Base-by-base conservation (phyloP, 2,797 vertebrate species). In the Psittacula derbiana region DNA sequence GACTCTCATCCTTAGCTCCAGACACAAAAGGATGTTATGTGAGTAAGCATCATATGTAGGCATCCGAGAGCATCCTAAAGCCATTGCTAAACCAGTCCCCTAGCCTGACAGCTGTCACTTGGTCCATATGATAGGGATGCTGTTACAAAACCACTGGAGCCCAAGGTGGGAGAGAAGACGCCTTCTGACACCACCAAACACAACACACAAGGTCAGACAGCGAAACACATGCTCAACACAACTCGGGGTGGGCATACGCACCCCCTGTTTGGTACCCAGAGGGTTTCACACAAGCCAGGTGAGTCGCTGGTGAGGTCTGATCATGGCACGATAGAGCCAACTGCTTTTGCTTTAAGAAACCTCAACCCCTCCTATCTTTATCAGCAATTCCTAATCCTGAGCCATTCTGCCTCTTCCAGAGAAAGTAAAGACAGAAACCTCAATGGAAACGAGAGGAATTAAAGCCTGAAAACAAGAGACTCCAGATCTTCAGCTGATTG, bases 341-440 rank as follows among this genome's bases (percentile, higher is more conserved):
- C 2, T 17, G 52, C 44, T 78, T 95, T 84, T 84, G 38, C 76
- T 92, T 72, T 81, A 75, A 84, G 76, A 70, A 83, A 64, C 40
- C 27, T 21, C 88, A 94, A 40, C 16, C 52, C n/a, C 62, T 79
- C 53, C 85, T 49, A 55, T 12, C 66, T 79, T 90, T 91, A 93
- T 80, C 91, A 74, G 80, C 44, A 70, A 28, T 27, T 86, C 41
- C 55, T 93, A 73, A 78, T 49, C 85, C 88, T 60, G 86, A 90
- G 2, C 58, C 33, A n/a, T 46, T 80, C 70, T 58, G 14, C 21
- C 64, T 81, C 67, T 65, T 86, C 40, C 24, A 36, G 70, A 84
- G 82, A 92, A 93, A 82, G 80, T 44, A 87, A 80, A 92, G 88
- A 57, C 21, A 88, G 9, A 94, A 92, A 66, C 16, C 27, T 38